Percentiles rank a stretch among this genome's conserved stretches.
Evolutionary conservation across 2,113 vertebrate species (phyloP).

Genomic region (Salvelinus fontinalis): DNA sequence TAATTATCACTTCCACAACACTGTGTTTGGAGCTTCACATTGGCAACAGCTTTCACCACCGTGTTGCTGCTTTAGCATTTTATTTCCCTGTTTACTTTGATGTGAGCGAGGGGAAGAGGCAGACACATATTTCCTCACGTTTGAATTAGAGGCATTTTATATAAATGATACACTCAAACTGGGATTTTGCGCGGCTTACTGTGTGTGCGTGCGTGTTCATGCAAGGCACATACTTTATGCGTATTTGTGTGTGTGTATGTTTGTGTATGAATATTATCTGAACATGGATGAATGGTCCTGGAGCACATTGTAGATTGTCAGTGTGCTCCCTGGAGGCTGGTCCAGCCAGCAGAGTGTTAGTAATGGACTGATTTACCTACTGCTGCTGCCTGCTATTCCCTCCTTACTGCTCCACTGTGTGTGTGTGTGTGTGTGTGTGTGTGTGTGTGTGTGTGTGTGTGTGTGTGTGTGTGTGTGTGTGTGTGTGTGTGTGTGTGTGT

Average conservation of each 20-base stretch:
- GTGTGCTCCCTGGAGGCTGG: slow-evolving; percentile 45
- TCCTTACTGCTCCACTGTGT: slow-evolving; percentile 39
- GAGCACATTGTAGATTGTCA: slow-evolving; percentile 53
- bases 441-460: not conserved
- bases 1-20: slow-evolving; percentile 53
- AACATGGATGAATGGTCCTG: slow-evolving; percentile 51
- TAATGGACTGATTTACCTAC: slow-evolving; percentile 63
- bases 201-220: not conserved
- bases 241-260: not conserved
- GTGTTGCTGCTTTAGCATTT: slow-evolving; percentile 32
- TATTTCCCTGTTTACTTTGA: slow-evolving; percentile 28
- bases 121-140: not conserved
- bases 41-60: slow-evolving; percentile 10
- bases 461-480: not conserved
- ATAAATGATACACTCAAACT: not conserved
- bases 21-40: slow-evolving; percentile 41
- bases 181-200: not conserved
- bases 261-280: slow-evolving; percentile 38
- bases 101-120: slow-evolving; percentile 12
- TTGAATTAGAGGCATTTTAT: slow-evolving; percentile 21
- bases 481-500: not conserved
- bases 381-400: slow-evolving; percentile 32
- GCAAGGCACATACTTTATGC: not conserved
- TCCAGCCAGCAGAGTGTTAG: slow-evolving; percentile 48
- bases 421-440: not conserved